Conservation (phyloP, 2,888 invertebrate species). For the Xestobium rufovillosum region DNA sequence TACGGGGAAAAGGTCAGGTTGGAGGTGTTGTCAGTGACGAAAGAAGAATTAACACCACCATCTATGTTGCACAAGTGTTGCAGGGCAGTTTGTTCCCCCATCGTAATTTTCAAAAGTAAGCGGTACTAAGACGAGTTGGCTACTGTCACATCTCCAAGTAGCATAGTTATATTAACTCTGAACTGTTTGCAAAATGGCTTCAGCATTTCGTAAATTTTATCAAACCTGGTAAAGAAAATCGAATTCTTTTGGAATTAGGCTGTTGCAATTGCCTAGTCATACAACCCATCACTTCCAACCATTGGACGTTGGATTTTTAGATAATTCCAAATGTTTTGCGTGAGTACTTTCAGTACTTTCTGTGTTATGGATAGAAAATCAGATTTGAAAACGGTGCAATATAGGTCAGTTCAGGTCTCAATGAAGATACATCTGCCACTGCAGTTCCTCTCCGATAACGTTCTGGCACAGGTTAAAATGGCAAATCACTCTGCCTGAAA, state of each 20-base stretch:
- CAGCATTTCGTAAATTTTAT: constrained; percentile 33
- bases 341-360: too few relatives aligned
- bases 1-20: constrained; percentile 19
- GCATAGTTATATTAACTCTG: constrained; percentile 24
- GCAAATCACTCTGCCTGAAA: too few relatives aligned
- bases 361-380: too few relatives aligned
- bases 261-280: constrained; percentile 26
- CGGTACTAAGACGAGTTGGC: too few relatives aligned
- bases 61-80: constrained; percentile 21
- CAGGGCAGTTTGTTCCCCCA: constrained; percentile 21
- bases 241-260: constrained; percentile 26
- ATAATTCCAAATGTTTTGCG: constrained; percentile 26
- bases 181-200: constrained; percentile 24
- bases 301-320: too few relatives aligned
- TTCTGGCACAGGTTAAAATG: too few relatives aligned
- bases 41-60: constrained; percentile 24
- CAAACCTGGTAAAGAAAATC: constrained; percentile 20
- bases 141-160: too few relatives aligned
- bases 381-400: too few relatives aligned
- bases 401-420: too few relatives aligned
- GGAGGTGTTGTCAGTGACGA: constrained; percentile 20
- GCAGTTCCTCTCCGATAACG: too few relatives aligned
- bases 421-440: too few relatives aligned
- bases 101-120: constrained; percentile 18
- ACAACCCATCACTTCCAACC: constrained; percentile 26